Base-by-base conservation (phyloP, 2,113 vertebrate species). In the Oreocharis arfaki region DNA sequence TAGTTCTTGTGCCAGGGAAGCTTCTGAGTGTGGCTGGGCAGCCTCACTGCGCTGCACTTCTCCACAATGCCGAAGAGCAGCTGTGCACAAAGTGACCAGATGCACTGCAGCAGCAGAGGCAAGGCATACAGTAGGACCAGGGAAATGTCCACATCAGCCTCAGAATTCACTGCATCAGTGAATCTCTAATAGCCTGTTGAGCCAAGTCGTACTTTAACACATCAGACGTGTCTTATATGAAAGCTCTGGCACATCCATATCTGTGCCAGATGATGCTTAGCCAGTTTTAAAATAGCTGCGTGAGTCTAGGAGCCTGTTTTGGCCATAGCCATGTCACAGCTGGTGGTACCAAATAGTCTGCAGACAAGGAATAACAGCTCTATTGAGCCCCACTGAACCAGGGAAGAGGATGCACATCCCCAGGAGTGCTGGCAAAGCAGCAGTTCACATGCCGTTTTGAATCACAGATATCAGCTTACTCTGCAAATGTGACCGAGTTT, bases 11-110 rank as follows among this genome's bases (percentile, higher is more conserved):
- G 3, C n/a, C 33, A 50, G n/a, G 17, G 35, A 57, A 75, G 69
- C 9, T 61, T 56, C 57, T n/a, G 26, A 15, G 3, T 6, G 37
- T 9, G 16, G 39, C 61, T 7, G 2, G 37, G 39, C 47, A 65
- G 14, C 64, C 17, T 60, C 3, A 1, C 26, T 64, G 21, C 35
- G 2, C 61, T 37, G 28, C 53, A 4, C 5, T 0, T 5, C 37
- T 69, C 33, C 46, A 4, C 0, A 3, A 28, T 18, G 68, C 83
- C 23, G 39, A 44, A 47, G 75, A 74, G 33, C 18, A 4, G 11
- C n/a, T 33, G 53, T 12, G 37, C 17, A 13, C 8, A 2, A 2
- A 15, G 41, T 12, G 30, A 27, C 30, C 15, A 23, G 6, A 13
- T 55, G 20, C 23, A 78, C 69, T 17, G 28, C 20, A 42, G 42